Percentiles rank a stretch among this genome's conserved stretches.
These are phyloP conservation scores for Oryzias dopingdopingensis DNA, from an alignment of 2,797 vertebrate genomes.

Conservation along the genomic window DNA sequence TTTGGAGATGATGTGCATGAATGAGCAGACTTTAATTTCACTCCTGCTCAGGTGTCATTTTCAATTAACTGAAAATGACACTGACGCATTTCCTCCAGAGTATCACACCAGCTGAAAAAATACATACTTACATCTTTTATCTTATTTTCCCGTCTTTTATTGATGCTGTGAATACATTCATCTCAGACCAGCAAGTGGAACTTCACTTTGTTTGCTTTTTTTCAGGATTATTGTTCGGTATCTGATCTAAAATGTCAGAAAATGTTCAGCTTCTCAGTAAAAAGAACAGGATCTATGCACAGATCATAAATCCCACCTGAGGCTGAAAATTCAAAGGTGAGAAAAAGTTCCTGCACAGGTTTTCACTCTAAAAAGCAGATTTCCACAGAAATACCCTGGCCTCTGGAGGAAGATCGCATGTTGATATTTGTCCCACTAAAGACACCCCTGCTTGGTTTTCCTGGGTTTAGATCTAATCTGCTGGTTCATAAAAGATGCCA, in stretches of 20 bases:
- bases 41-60: too few relatives aligned
- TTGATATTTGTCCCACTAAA: conserved; percentile 30
- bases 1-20: too few relatives aligned
- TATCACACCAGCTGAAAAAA: too few relatives aligned
- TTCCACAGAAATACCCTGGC: conserved; percentile 36
- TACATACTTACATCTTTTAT: too few relatives aligned
- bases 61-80: too few relatives aligned
- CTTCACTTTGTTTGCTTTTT: conserved; percentile 52
- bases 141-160: too few relatives aligned
- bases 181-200: conserved; percentile 25
- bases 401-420: conserved; percentile 32
- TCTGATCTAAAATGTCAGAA: conserved; percentile 54
- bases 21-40: too few relatives aligned
- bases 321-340: conserved; percentile 24
- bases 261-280: conserved; percentile 37
- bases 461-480: conserved; percentile 48
- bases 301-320: too few relatives aligned
- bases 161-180: conserved; percentile 2
- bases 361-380: conserved; percentile 37
- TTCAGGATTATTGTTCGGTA: conserved; percentile 33
- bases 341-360: conserved; percentile 14
- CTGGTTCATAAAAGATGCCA: conserved; percentile 41
- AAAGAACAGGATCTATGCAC: conserved; percentile 16
- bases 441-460: conserved; percentile 16
- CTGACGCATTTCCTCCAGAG: too few relatives aligned